Percentiles rank a stretch among this genome's conserved stretches.
Evolutionary conservation across 2,113 vertebrate genomes (phyloP).

Genomic region (Phylloscopus trochiloides): DNA sequence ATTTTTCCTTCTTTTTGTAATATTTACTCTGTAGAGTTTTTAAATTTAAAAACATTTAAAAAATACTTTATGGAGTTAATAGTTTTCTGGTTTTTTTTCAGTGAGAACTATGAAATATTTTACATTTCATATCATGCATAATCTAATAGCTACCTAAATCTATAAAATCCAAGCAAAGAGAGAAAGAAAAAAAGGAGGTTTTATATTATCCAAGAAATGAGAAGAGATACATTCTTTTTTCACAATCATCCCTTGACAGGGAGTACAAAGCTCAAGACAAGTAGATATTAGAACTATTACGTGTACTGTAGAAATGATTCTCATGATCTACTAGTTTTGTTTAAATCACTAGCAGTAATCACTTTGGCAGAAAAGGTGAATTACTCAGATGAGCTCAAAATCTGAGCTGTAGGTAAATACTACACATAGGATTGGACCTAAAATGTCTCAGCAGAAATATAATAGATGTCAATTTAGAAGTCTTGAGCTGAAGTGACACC

Average conservation of each 20-base stretch:
- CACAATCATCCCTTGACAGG: background rate
- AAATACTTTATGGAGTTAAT: background rate
- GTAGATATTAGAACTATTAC: background rate
- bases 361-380: background rate
- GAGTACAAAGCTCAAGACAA: background rate
- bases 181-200: background rate
- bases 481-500: background rate
- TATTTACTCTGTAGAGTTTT: background rate
- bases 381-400: background rate
- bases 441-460: background rate
- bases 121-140: background rate
- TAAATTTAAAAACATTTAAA: background rate
- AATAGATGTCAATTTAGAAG: background rate
- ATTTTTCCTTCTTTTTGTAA: background rate
- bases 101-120: background rate
- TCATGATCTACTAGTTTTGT: background rate
- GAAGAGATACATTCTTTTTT: background rate
- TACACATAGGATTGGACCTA: background rate
- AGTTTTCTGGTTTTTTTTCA: background rate
- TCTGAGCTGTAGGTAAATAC: background rate
- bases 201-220: background rate
- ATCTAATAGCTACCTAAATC: background rate
- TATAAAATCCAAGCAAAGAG: background rate
- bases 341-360: background rate
- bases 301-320: background rate